These are phyloP conservation scores for Laspeyria flexula DNA, from an alignment of 2,888 invertebrate species.

Conservation along the genomic window DNA sequence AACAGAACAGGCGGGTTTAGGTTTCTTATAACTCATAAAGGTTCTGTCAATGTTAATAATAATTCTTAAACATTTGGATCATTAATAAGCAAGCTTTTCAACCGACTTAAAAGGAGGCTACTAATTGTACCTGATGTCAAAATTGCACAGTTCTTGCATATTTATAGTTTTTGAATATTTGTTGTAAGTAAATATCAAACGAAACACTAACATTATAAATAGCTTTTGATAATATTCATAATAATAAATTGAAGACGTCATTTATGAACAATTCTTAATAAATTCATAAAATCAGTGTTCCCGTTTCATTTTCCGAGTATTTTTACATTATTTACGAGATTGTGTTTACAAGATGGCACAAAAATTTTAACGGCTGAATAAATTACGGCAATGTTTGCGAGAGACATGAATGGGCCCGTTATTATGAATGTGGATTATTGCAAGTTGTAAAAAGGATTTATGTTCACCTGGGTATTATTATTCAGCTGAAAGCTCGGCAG, in stretches of 20 bases:
- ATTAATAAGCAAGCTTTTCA: no score
- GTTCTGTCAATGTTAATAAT: no score
- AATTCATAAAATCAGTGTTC: constrained; percentile 7
- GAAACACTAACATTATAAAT: no score
- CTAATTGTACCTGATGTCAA: no score
- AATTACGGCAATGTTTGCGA: constrained; percentile 26
- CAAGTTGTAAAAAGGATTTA: constrained; percentile 47
- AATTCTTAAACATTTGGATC: no score
- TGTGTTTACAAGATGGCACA: constrained; percentile 3
- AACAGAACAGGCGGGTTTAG: no score
- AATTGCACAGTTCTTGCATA: no score
- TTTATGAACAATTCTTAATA: no score
- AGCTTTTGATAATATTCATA: background rate
- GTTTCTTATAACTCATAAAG: no score
- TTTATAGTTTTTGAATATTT: no score
- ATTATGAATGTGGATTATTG: constrained; percentile 41
- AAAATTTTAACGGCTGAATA: constrained; percentile 31
- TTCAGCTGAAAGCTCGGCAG: constrained; percentile 1
- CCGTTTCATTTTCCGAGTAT: constrained; percentile 9
- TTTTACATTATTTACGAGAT: constrained; percentile 14
- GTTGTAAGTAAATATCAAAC: no score
- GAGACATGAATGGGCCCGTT: constrained; percentile 28
- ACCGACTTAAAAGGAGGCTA: no score
- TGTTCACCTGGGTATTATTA: constrained; percentile 27
- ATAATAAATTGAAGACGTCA: background rate